Percentiles rank a stretch among this genome's conserved stretches.
Evolutionary conservation across 2,888 invertebrate species (phyloP).

Genomic region (Drosophila tripunctata): DNA sequence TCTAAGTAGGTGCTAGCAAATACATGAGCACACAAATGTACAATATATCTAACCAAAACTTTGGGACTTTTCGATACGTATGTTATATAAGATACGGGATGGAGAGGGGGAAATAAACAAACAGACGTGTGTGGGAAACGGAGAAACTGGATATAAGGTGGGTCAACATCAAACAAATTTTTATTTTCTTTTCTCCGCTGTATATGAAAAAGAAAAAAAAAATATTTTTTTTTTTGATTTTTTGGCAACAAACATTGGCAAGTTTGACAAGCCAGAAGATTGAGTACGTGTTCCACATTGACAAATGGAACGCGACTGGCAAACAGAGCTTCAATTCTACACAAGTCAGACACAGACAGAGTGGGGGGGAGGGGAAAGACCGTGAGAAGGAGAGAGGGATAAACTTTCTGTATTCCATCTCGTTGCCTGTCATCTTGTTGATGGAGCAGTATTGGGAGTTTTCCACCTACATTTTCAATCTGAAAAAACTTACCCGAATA

Average conservation of each 20-base stretch:
- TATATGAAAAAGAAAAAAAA: no score
- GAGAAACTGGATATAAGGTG: neutral
- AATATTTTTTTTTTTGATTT: slow-evolving; percentile 26
- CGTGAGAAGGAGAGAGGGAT: neutral
- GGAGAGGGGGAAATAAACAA: slow-evolving; percentile 11
- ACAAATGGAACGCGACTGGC: slow-evolving; percentile 68
- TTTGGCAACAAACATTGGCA: slow-evolving; percentile 69
- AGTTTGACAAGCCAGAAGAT: slow-evolving; percentile 77
- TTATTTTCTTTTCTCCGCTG: slow-evolving; percentile 1
- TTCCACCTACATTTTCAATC: neutral
- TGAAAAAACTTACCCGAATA: slow-evolving; percentile 13
- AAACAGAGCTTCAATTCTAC: slow-evolving; percentile 28
- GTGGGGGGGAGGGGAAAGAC: neutral
- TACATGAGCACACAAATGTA: slow-evolving; percentile 1
- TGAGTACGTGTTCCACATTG: slow-evolving; percentile 78
- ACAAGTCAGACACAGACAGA: neutral
- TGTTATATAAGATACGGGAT: neutral
- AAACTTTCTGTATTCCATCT: neutral
- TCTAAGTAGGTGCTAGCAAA: slow-evolving; percentile 10
- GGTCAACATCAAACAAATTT: slow-evolving; percentile 45
- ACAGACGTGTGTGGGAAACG: slow-evolving; percentile 31
- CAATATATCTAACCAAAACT: neutral
- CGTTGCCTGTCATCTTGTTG: slow-evolving; percentile 28
- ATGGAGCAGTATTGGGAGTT: slow-evolving; percentile 4
- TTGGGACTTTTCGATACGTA: neutral